Percentiles rank a stretch among this genome's conserved stretches.
Evolutionary conservation across 2,888 invertebrate species (phyloP).

Genomic region (Pocota personata): DNA sequence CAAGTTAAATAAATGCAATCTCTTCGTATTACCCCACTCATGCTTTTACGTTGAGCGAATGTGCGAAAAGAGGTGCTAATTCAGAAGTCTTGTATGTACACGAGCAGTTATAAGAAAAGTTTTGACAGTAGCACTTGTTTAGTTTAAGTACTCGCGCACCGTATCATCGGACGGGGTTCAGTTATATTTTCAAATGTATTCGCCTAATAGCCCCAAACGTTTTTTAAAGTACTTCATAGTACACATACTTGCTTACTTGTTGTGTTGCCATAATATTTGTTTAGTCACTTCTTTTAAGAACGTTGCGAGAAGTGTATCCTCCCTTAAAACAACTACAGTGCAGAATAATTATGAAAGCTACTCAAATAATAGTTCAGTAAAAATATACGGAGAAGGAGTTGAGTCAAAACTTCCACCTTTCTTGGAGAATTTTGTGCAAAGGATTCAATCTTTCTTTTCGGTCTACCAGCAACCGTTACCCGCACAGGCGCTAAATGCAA

Average conservation of each 20-base stretch:
- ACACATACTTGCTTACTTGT: not conserved
- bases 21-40: slow-evolving; percentile 49
- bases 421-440: slow-evolving; percentile 87
- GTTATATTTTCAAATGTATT: not conserved
- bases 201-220: not conserved
- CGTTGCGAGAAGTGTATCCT: not conserved
- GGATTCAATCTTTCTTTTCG: slow-evolving; percentile 88
- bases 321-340: not conserved
- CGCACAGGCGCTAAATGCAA: slow-evolving; percentile 83
- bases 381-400: slow-evolving; percentile 81
- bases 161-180: not conserved
- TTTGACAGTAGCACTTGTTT: not conserved
- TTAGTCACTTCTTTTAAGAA: slow-evolving; percentile 11
- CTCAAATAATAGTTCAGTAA: slow-evolving; percentile 41
- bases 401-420: slow-evolving; percentile 87
- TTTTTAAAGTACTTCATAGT: not conserved
- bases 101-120: slow-evolving; percentile 12
- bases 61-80: slow-evolving; percentile 42
- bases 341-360: not conserved
- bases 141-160: too few relatives aligned
- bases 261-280: not conserved
- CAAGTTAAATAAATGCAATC: slow-evolving; percentile 42
- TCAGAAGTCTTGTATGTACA: not conserved
- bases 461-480: slow-evolving; percentile 84
- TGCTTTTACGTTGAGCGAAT: slow-evolving; percentile 2